Percentiles rank a stretch among this genome's conserved stretches.
Evolutionary conservation across 2,113 vertebrate species (phyloP).

Genomic region (Genyomyrus donnyi): DNA sequence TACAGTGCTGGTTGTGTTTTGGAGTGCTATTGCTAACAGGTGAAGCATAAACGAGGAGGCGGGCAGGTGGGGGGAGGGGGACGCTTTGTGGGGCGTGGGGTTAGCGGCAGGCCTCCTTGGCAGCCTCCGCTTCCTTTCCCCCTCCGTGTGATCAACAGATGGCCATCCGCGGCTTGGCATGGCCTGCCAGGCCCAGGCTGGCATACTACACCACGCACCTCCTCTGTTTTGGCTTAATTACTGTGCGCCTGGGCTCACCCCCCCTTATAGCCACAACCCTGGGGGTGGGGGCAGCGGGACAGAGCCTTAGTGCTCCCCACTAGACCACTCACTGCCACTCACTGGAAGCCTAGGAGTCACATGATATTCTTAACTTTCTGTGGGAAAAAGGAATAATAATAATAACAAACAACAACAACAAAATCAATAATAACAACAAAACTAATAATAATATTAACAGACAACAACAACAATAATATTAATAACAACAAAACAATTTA

Average conservation of each 20-base stretch:
- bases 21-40: neutral
- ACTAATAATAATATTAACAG: neutral
- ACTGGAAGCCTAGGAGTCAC: neutral
- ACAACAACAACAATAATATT: neutral
- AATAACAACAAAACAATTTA: neutral
- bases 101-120: neutral
- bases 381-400: neutral
- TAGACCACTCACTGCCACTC: neutral
- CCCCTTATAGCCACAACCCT: neutral
- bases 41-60: neutral
- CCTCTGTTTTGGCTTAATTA: conserved; percentile 11
- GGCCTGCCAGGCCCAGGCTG: neutral
- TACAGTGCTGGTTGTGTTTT: neutral
- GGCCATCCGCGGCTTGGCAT: neutral
- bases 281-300: neutral
- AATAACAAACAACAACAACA: neutral
- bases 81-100: neutral
- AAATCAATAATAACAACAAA: neutral
- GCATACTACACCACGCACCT: neutral
- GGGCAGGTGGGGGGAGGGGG: neutral
- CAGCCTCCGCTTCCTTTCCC: neutral
- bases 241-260: neutral
- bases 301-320: neutral
- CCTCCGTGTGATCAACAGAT: conserved; percentile 16
- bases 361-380: neutral